Evolutionary conservation across 2,888 invertebrate genomes (phyloP).

Genomic region (Polietes domitor): DNA sequence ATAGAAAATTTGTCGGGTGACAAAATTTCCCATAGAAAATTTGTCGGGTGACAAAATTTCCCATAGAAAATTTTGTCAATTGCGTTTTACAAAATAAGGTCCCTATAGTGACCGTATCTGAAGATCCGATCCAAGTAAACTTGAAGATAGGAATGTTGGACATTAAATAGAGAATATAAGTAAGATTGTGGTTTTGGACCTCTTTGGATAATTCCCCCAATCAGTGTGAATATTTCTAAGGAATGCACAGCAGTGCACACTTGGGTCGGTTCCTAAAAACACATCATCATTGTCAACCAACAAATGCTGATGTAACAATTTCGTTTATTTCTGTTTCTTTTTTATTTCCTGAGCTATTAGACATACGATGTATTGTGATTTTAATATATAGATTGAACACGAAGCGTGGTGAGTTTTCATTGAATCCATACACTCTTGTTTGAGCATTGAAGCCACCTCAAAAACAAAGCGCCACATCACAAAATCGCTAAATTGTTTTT

Average conservation of each 20-base stretch:
- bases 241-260: background rate
- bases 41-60: background rate
- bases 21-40: background rate
- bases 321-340: conserved; percentile 54
- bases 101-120: background rate
- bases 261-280: conserved; percentile 3
- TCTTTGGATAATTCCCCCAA: too few species aligned
- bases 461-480: conserved; percentile 39
- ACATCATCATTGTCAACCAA: background rate
- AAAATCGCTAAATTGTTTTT: conserved; percentile 36
- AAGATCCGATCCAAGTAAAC: conserved; percentile 5
- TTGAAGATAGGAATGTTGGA: background rate
- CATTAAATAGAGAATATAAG: too few species aligned
- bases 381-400: conserved; percentile 73
- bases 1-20: background rate
- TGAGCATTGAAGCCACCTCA: conserved; percentile 26
- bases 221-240: too few species aligned
- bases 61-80: background rate
- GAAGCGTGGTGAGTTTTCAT: conserved; percentile 74
- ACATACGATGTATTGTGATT: conserved; percentile 74
- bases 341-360: conserved; percentile 64
- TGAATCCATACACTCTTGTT: conserved; percentile 20
- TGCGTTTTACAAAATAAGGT: too few species aligned
- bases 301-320: conserved; percentile 49
- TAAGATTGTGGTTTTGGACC: too few species aligned